Evolutionary conservation across 2,797 vertebrate genomes (phyloP).

Genomic region (Sebastes vulpes): DNA sequence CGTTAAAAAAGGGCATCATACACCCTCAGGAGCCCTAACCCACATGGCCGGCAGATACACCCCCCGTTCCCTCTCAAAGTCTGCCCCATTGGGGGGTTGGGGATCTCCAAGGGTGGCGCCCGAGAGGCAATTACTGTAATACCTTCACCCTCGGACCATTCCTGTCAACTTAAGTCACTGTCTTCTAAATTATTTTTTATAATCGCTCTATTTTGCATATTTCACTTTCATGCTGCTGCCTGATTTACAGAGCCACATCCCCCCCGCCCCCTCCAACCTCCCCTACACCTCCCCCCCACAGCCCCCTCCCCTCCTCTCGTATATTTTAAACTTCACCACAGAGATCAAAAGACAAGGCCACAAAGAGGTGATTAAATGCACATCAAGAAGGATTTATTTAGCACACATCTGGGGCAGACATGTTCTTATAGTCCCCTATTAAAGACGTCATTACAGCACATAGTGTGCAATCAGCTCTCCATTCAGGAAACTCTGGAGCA

Average conservation of each 20-base stretch:
- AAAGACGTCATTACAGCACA: conserved; percentile 66
- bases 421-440: conserved; percentile 58
- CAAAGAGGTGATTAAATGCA: conserved; percentile 81
- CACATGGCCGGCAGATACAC: conserved; percentile 50
- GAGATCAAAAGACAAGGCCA: conserved; percentile 77
- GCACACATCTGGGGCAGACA: conserved; percentile 62
- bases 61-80: conserved; percentile 12
- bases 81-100: conserved; percentile 30
- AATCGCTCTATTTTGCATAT: conserved; percentile 58
- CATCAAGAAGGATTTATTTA: conserved; percentile 76
- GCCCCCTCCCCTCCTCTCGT: conserved; percentile 1
- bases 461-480: conserved; percentile 26
- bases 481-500: conserved; percentile 6
- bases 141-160: conserved; percentile 56
- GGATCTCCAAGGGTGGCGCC: conserved; percentile 41
- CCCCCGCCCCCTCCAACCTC: neutral
- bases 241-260: conserved; percentile 28
- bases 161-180: conserved; percentile 66
- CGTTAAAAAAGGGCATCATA: conserved; percentile 49
- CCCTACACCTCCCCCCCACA: neutral
- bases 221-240: conserved; percentile 32
- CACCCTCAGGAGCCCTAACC: conserved; percentile 59
- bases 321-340: conserved; percentile 69
- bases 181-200: conserved; percentile 55
- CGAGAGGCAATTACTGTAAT: conserved; percentile 77